Evolutionary conservation across 92 coral and sea anemone genomes (phyloP).

Genomic region (Palythoa grandiflora): DNA sequence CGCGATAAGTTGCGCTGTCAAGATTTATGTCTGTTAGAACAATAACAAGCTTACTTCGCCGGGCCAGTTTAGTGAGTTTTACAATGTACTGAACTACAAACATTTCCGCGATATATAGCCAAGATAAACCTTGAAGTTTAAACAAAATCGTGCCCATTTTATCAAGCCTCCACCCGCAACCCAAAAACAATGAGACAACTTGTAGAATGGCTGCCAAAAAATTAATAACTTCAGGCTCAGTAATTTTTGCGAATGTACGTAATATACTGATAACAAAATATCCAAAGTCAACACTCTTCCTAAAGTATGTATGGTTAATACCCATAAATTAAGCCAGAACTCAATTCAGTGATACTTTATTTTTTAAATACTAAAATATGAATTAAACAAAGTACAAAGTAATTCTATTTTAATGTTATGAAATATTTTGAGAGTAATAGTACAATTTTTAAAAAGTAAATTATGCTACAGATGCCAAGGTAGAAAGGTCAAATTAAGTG

Average conservation of each 20-base stretch:
- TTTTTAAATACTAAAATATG: background rate
- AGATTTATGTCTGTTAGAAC: background rate
- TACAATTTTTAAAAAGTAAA: slow-evolving; percentile 3
- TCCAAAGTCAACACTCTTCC: background rate
- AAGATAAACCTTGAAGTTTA: background rate
- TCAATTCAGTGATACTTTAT: background rate
- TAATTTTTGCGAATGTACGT: background rate
- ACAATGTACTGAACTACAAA: background rate
- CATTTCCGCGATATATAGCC: background rate
- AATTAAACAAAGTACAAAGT: background rate
- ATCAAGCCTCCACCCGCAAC: background rate
- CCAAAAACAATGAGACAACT: background rate
- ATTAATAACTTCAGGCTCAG: background rate
- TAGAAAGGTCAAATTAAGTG: background rate
- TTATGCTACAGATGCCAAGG: background rate
- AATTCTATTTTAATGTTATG: background rate
- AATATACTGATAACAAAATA: background rate
- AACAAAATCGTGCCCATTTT: background rate
- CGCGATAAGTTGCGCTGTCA: slow-evolving; percentile 1
- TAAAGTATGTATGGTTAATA: background rate
- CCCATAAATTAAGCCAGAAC: background rate
- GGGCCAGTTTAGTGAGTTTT: background rate
- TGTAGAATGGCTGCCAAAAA: background rate
- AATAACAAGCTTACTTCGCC: too few species aligned
- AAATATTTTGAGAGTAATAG: background rate